Base-by-base conservation (phyloP, 2,888 invertebrate genomes). In the Eilema caniola region DNA sequence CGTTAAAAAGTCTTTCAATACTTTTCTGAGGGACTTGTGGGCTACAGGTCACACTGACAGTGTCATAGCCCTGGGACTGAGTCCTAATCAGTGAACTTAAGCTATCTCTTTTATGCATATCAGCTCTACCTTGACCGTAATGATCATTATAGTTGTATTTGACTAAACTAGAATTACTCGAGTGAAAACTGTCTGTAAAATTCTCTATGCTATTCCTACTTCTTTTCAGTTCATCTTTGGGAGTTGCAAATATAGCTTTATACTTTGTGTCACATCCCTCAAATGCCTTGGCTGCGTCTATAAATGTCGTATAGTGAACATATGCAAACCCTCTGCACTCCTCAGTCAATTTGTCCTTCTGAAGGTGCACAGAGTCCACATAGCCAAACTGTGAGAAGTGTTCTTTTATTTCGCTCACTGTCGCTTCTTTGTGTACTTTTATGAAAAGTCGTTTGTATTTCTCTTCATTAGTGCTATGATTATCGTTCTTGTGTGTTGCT, bases 231-330 rank as follows among this genome's bases (percentile, higher is more conserved):
- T 91, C 92, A 61, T 95, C 97, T 92, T 97, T 97, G 24, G 98
- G 98, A 84, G 98, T 98, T 2, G 99, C 99, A 95, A 99, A 99
- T 62, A 98, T 98, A 28, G 99, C 97, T 91, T 97, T 98, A 89
- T 97, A 98, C 85, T 97, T 97, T 72, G 96, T 96, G 83, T 98
- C 98, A 92, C 99, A 99, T 77, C 97, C 97, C 93, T 99, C 99
- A 89, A 96, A 98, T 0, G 99, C 99, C 80, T 96, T 96, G 1
- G 99, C 99, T 16, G 99, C 98, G 90, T 98, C 97, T 68, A 97
- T 96, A 86, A 98, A 97, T 83, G 97, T 92, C 61, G 88, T 89
- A 73, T 98, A 99, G 88, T 98, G 97, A 11, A 99, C 96, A 91
- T 98, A 99, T 14, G 98, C 99, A 94, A 97, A 99, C 4, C 99